Percentiles rank a stretch among this genome's conserved stretches.
Evolutionary conservation across 2,888 invertebrate genomes (phyloP).

Genomic region (Acanthosepion pharaonis): DNA sequence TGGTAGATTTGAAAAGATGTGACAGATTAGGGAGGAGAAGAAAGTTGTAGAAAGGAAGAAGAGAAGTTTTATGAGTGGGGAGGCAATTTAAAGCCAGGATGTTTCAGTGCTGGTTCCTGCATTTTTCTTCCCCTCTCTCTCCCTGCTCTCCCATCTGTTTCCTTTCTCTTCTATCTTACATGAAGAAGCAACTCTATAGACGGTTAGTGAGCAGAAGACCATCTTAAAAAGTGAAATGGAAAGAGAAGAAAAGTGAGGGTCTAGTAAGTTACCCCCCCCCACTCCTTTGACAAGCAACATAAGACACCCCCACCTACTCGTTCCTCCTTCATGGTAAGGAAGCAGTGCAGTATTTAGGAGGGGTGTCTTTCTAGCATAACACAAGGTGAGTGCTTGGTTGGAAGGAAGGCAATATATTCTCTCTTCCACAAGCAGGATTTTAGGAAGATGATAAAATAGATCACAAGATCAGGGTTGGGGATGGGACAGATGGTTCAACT

Average conservation of each 20-base stretch:
- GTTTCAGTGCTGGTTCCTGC: background rate
- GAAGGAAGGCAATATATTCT: background rate
- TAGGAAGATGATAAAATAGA: slow-evolving; percentile 13
- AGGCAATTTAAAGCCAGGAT: background rate
- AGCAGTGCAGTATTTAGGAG: slow-evolving; percentile 6
- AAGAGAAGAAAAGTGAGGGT: background rate
- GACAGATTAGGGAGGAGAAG: background rate
- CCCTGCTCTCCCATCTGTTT: background rate
- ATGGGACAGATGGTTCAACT: background rate
- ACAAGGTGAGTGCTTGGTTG: slow-evolving; percentile 20
- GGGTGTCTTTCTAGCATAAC: background rate
- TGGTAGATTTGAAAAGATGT: slow-evolving; percentile 22
- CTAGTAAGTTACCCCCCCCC: background rate
- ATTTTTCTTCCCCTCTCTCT: too few species aligned
- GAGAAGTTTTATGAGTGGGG: background rate
- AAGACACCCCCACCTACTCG: background rate
- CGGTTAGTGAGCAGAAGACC: slow-evolving; percentile 4
- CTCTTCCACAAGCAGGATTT: background rate
- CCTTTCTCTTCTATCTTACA: background rate
- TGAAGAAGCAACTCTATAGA: background rate
- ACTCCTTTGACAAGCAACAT: background rate
- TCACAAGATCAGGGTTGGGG: background rate
- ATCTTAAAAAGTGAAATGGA: background rate
- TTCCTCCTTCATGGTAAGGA: background rate
- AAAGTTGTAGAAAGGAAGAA: background rate